A percentile compares a stretch with the other conserved stretches of the same genome.
Conservation (phyloP, 2,113 vertebrate species). For the Pseudolaguvia tuberculata region DNA sequence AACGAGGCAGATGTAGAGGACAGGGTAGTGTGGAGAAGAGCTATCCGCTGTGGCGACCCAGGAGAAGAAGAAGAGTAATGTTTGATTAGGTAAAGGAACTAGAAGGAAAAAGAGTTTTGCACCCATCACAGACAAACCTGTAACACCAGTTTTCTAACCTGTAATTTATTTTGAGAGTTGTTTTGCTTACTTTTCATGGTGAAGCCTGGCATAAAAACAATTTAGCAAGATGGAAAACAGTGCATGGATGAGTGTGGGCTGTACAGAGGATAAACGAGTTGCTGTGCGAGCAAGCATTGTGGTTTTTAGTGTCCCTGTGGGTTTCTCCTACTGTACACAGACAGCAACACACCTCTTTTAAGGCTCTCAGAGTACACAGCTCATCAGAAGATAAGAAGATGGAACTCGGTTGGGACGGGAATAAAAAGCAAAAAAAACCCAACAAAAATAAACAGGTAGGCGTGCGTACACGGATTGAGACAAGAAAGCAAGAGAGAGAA, state of each 20-base stretch:
- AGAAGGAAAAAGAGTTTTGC: background rate
- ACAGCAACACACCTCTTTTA: background rate
- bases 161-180: no score
- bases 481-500: slow-evolving; percentile 18
- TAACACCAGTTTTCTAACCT: no score
- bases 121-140: background rate
- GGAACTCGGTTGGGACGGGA: background rate
- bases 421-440: slow-evolving; percentile 12
- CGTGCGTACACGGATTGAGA: background rate
- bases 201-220: no score
- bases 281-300: background rate
- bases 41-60: no score
- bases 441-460: slow-evolving; percentile 1
- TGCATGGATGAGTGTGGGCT: background rate
- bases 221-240: background rate
- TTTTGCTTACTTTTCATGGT: no score
- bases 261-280: slow-evolving; percentile 10
- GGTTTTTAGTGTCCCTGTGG: slow-evolving; percentile 11
- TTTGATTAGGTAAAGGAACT: background rate
- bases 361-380: background rate
- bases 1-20: no score
- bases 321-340: slow-evolving; percentile 12
- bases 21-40: no score
- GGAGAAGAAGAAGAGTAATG: no score
- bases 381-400: background rate